phyloP scores from a whole-genome alignment of 2,888 invertebrate species.

The Nemoura dubitans region DNA sequence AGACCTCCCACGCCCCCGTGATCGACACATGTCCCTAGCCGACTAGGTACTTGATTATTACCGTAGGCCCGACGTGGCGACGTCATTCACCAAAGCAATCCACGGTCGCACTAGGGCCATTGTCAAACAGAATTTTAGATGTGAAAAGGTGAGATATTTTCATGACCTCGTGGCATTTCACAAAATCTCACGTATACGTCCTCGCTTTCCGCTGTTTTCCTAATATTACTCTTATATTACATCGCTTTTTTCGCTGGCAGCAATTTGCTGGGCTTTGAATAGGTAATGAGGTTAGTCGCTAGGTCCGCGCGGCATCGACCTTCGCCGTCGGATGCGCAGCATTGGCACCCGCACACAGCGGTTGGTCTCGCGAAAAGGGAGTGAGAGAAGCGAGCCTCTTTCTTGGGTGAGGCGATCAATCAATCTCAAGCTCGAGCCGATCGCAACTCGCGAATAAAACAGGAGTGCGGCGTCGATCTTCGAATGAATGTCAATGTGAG shows the following conservation, averaged over 20 bases:
- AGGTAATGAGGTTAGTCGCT: background rate
- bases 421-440: too few relatives aligned
- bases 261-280: background rate
- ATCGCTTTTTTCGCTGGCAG: background rate
- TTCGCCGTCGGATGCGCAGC: background rate
- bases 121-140: background rate
- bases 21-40: background rate
- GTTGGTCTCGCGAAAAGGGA: background rate
- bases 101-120: background rate
- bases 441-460: too few relatives aligned
- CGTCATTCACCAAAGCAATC: background rate
- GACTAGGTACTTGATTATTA: background rate
- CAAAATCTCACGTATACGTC: background rate
- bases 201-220: background rate
- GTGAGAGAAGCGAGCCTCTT: too few relatives aligned
- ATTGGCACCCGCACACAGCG: background rate
- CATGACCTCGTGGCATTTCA: background rate
- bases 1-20: background rate
- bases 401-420: too few relatives aligned
- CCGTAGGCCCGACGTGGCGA: background rate
- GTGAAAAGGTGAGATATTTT: background rate
- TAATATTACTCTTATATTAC: background rate
- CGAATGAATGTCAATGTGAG: too few relatives aligned
- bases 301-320: background rate
- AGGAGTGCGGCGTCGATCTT: too few relatives aligned